phyloP scores from a whole-genome alignment of 2,797 vertebrate species.

The Scolopax rusticola region DNA sequence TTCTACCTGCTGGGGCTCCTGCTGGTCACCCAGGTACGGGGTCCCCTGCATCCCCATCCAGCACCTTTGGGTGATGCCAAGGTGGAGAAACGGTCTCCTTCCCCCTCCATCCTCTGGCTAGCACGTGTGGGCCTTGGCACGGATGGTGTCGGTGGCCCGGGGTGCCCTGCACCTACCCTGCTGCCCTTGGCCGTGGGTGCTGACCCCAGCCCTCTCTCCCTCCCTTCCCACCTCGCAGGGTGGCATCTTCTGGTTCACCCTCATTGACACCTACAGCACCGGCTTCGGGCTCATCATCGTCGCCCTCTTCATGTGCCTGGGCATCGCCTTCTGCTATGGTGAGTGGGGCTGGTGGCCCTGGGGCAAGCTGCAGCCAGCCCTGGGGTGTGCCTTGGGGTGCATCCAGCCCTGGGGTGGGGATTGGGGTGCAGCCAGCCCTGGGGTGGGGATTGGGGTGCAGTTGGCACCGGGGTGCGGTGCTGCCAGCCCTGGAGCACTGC shows the following conservation, averaged over 20 bases:
- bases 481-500: background rate
- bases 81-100: no score
- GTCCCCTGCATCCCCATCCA: background rate
- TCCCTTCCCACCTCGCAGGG: slow-evolving; percentile 77
- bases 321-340: slow-evolving; percentile 93
- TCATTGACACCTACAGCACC: slow-evolving; percentile 93
- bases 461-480: accelerated
- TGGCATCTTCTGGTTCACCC: slow-evolving; percentile 93
- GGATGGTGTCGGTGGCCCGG: accelerated
- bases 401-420: no score
- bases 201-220: background rate
- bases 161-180: background rate
- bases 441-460: background rate
- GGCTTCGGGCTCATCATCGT: slow-evolving; percentile 92
- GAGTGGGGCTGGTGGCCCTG: background rate
- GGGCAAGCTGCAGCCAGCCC: background rate
- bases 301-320: slow-evolving; percentile 93
- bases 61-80: background rate
- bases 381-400: background rate
- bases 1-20: slow-evolving; percentile 90
- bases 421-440: background rate
- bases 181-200: background rate
- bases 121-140: accelerated
- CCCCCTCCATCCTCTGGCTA: background rate
- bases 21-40: slow-evolving; percentile 86